phyloP scores from a whole-genome alignment of 2,888 invertebrate species.

The Phlogophora meticulosa region DNA sequence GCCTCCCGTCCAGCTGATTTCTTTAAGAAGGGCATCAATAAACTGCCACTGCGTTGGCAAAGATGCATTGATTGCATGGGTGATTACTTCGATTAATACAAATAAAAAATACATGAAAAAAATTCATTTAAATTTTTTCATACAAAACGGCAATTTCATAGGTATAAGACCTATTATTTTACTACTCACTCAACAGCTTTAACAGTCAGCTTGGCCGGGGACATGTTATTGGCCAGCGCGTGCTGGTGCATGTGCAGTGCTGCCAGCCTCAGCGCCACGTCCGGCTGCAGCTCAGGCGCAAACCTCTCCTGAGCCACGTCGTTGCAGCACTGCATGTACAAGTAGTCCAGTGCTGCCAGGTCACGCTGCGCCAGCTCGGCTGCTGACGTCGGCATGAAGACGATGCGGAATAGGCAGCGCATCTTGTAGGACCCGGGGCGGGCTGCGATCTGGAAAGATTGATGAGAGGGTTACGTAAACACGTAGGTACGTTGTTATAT shows the following conservation, averaged over 20 bases:
- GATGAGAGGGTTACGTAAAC: not conserved
- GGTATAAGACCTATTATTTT: too few relatives aligned
- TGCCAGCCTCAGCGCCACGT: slow-evolving; percentile 96
- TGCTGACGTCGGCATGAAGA: slow-evolving; percentile 97
- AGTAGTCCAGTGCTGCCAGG: slow-evolving; percentile 96
- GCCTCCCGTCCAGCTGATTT: too few relatives aligned
- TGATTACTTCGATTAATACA: too few relatives aligned
- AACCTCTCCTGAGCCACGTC: slow-evolving; percentile 98
- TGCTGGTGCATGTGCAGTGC: slow-evolving; percentile 98
- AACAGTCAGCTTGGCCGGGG: slow-evolving; percentile 95
- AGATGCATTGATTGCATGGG: too few relatives aligned
- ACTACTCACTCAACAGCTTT: slow-evolving; percentile 83
- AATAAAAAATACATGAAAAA: too few relatives aligned
- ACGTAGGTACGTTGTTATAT: too few relatives aligned
- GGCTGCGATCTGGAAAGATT: slow-evolving; percentile 94
- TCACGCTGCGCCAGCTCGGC: slow-evolving; percentile 96
- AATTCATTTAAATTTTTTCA: too few relatives aligned
- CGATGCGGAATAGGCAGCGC: slow-evolving; percentile 96
- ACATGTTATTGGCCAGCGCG: slow-evolving; percentile 95
- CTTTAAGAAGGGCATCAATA: too few relatives aligned
- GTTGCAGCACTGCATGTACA: slow-evolving; percentile 97
- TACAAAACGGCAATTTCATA: too few relatives aligned
- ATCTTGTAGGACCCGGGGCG: slow-evolving; percentile 97
- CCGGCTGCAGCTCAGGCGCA: slow-evolving; percentile 96
- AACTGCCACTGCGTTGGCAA: too few relatives aligned